Evolutionary conservation across 2,888 invertebrate species (phyloP).

Genomic region (Stratiomys singularior): DNA sequence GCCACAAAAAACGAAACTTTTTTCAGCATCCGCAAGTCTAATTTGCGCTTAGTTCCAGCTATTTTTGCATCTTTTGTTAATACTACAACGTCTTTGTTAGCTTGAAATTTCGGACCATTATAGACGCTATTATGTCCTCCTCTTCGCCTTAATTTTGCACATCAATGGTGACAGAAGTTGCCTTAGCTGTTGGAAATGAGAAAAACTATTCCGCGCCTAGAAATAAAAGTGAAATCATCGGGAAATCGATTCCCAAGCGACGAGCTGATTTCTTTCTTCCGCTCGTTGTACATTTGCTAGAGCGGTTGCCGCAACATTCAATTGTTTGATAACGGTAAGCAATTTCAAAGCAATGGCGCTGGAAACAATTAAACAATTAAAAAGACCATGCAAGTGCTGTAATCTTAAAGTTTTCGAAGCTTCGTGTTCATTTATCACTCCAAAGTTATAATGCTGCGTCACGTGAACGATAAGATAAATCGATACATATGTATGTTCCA

Average conservation of each 20-base stretch:
- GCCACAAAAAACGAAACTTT: not conserved
- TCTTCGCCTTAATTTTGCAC: too few species aligned
- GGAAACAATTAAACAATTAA: conserved; percentile 30
- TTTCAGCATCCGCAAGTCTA: not conserved
- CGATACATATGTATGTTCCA: not conserved
- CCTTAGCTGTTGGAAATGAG: not conserved
- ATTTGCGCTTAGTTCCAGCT: not conserved
- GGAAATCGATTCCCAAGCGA: not conserved
- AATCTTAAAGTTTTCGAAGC: not conserved
- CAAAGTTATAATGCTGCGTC: not conserved
- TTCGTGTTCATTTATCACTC: not conserved
- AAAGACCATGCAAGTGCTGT: not conserved
- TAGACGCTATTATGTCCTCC: too few species aligned
- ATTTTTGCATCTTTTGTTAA: not conserved
- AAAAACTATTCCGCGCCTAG: not conserved
- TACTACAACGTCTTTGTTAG: not conserved
- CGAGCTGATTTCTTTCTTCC: not conserved
- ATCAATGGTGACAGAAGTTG: too few species aligned
- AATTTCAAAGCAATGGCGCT: conserved; percentile 1
- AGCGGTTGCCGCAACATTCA: not conserved
- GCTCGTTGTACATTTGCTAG: not conserved
- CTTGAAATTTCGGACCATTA: too few species aligned
- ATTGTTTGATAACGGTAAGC: conserved; percentile 29
- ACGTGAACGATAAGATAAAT: conserved; percentile 13
- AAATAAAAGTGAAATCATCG: conserved; percentile 37